These are phyloP conservation scores for Terrapene triunguis DNA, from an alignment of 2,113 vertebrate species.

Conservation along the genomic window DNA sequence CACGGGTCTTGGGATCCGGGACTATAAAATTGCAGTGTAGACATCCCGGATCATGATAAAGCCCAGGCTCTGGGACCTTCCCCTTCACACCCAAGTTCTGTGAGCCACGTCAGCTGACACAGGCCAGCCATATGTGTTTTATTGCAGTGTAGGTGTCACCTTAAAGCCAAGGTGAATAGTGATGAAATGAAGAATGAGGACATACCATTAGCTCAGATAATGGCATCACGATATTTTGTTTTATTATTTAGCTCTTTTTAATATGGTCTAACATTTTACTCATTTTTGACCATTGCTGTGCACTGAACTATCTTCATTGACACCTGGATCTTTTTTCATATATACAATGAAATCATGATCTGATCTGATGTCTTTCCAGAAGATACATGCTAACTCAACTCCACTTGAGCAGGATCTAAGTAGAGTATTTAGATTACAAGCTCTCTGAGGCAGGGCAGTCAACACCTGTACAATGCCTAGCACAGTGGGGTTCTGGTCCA, in stretches of 20 bases:
- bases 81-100: not conserved
- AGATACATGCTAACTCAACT: not conserved
- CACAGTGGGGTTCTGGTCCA: too few species aligned
- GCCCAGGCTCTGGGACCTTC: not conserved
- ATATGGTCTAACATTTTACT: not conserved
- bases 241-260: not conserved
- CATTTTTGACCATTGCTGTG: not conserved
- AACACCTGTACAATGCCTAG: too few species aligned
- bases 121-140: not conserved
- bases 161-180: not conserved
- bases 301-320: not conserved
- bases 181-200: not conserved
- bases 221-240: not conserved
- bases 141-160: not conserved
- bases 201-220: not conserved
- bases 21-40: too few species aligned
- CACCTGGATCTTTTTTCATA: rapidly evolving
- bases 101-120: not conserved
- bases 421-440: not conserved
- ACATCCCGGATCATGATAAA: not conserved
- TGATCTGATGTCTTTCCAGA: not conserved
- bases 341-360: not conserved
- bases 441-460: not conserved
- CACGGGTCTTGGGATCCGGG: not conserved
- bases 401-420: not conserved